Evolutionary conservation across 2,113 vertebrate genomes (phyloP).

Genomic region (Toxostoma redivivum): DNA sequence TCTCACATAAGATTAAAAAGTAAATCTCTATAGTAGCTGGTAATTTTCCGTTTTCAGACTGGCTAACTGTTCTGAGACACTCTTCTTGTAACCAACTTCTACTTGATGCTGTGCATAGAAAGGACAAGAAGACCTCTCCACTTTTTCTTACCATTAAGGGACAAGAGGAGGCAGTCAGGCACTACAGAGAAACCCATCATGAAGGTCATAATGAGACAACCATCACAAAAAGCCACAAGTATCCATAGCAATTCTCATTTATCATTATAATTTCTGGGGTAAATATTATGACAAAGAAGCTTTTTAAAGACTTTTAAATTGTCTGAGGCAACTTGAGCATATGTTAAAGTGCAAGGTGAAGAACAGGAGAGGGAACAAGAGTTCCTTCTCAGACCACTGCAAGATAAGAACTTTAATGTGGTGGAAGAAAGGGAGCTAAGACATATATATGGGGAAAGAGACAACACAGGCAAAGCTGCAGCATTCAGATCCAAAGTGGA

Average conservation of each 20-base stretch:
- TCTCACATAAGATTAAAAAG: background rate
- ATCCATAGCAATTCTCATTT: background rate
- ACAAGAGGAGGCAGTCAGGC: background rate
- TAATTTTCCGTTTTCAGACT: background rate
- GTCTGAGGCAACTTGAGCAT: background rate
- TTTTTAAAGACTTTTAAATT: background rate
- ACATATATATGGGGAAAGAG: background rate
- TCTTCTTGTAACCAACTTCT: rapidly evolving
- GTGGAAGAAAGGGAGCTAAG: background rate
- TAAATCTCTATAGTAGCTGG: background rate
- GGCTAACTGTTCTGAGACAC: background rate
- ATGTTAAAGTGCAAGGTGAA: background rate
- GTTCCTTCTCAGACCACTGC: background rate
- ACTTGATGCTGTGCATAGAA: background rate
- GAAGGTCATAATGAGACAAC: background rate
- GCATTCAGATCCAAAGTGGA: background rate
- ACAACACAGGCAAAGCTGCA: background rate
- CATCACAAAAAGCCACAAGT: background rate
- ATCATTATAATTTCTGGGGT: background rate
- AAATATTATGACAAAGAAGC: background rate
- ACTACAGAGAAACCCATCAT: background rate
- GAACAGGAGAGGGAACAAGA: background rate
- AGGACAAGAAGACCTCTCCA: background rate
- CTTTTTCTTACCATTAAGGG: background rate
- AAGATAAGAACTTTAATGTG: background rate